Base-by-base conservation (phyloP, 1,140 invertebrate species). In the Antheraea pernyi region DNA sequence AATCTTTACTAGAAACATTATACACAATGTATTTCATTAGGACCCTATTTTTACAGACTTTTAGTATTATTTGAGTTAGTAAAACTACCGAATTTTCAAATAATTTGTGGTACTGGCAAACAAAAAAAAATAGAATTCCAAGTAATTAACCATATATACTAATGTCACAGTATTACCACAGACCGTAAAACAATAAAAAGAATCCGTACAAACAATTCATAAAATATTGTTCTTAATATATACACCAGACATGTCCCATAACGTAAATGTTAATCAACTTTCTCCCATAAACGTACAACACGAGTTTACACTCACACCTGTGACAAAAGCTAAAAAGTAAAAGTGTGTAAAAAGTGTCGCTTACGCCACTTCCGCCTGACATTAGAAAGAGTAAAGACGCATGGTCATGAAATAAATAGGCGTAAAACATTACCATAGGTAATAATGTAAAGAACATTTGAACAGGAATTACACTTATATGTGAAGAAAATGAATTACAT, bases 341-440 rank as follows among this genome's bases (percentile, higher is more conserved):
- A 63, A 63, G 61, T 37, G 16, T 84, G 22, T 82, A 85, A 89
- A 89, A 89, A 88, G 82, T 88, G 78, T 83, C 76, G 83, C 75
- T 83, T 78, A 82, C 77, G 78, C 81, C 82, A 85, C 79, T 59
- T 71, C 59, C 10, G 58, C 60, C 48, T 18, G 68, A 60, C 30
- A 16, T 63, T 63, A 63, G 61, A 63, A 13, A 63, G 19, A 53
- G 13, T 42, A 53, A 53, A 53, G 13, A 13, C 46, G 16, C 46
- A 13, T 16, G 16, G 11, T 53, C 46, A 16, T 53, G 10, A 53
- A 53, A 53, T 53, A 53, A 53, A 53, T n/a, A 53, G 6, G 16
- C 16, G 11, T 16, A 53, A 53, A 53, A 16, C 13, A 53, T 53
- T 53, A 16, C 9, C 16, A 16, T 16, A 9, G 7, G 39, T 30